A percentile compares a stretch with the other conserved stretches of the same genome.
Evolutionary conservation across 2,888 invertebrate genomes (phyloP).

Genomic region (Caenorhabditis sp.): DNA sequence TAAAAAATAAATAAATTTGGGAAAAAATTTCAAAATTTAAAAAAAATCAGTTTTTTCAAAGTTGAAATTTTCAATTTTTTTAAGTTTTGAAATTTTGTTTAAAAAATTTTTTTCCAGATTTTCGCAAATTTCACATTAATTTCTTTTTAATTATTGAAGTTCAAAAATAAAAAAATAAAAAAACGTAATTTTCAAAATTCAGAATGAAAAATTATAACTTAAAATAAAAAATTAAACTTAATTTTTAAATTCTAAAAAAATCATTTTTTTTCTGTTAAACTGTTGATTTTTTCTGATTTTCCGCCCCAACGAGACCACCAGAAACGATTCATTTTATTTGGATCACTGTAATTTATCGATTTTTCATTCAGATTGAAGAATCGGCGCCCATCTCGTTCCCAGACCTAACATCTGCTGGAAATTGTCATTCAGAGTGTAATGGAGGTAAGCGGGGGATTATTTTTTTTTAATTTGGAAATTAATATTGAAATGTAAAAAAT

Average conservation of each 20-base stretch:
- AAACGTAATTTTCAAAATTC: no score
- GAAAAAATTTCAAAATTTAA: no score
- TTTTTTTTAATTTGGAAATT: slow-evolving; percentile 1
- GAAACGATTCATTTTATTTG: neutral
- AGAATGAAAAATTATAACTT: no score
- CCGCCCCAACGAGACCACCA: neutral
- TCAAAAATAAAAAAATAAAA: no score
- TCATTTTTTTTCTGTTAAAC: no score
- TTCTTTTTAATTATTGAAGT: no score
- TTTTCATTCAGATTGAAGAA: slow-evolving; percentile 62
- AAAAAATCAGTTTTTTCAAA: neutral
- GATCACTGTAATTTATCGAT: slow-evolving; percentile 38
- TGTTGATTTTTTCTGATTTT: no score
- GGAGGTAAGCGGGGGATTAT: slow-evolving; percentile 69
- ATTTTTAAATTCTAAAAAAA: no score
- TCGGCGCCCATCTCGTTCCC: slow-evolving; percentile 69
- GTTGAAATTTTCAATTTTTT: neutral
- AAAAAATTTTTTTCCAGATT: no score
- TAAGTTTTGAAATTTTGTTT: neutral
- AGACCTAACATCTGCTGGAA: slow-evolving; percentile 77
- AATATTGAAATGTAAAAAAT: neutral
- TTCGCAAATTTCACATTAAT: no score
- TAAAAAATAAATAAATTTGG: no score
- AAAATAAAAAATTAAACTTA: no score
- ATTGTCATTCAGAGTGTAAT: slow-evolving; percentile 80